Base-by-base conservation (phyloP, 2,888 invertebrate species). In the Drosophila neotestacea region DNA sequence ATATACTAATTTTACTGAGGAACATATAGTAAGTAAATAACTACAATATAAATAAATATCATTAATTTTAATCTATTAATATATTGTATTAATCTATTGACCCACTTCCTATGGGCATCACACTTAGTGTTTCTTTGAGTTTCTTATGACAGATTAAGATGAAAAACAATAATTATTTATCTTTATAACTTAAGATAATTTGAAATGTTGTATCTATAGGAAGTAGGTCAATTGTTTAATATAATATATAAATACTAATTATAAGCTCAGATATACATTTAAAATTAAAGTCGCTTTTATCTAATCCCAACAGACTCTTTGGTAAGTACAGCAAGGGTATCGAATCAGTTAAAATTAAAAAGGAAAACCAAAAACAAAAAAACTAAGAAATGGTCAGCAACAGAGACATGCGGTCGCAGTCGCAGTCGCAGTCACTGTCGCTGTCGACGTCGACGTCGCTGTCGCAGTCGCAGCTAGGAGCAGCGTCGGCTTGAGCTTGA, bases 371-470 rank as follows among this genome's bases (percentile, higher is more conserved):
- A 70, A 55, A 27, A 46, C 36, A 50, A 59, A 58, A 47, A 46
- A 22, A 34, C 78, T 65, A 72, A 69, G 68, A 78, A 84, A 87
- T 51, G 89, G 81, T 69, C 87, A 88, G 65, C 69, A 48, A 46
- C 27, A 50, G 10, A 50, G 10, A 30, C 27, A 50, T 3, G 54
- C 47, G 34, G 75, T 30, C 44, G 52, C 89, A 60, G 69, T 32
- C 22, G 22, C 51, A 27, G 58, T 27, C 58, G 46, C 36, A 7
- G 38, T 54, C 39, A 72, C 81, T 66, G 67, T 69, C 70, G 47
- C 10, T 4, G 48, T 41, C 44, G 30, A 30, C 16, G 55, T 10
- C 32, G 30, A 36, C 27, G 54, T 28, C 56, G 52, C 22, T 0
- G 30, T 30, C 61, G 47, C 39, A 28, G 62, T 68, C 63, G 77